phyloP scores from a whole-genome alignment of 2,888 invertebrate genomes.

The Rhamnusium bicolor region DNA sequence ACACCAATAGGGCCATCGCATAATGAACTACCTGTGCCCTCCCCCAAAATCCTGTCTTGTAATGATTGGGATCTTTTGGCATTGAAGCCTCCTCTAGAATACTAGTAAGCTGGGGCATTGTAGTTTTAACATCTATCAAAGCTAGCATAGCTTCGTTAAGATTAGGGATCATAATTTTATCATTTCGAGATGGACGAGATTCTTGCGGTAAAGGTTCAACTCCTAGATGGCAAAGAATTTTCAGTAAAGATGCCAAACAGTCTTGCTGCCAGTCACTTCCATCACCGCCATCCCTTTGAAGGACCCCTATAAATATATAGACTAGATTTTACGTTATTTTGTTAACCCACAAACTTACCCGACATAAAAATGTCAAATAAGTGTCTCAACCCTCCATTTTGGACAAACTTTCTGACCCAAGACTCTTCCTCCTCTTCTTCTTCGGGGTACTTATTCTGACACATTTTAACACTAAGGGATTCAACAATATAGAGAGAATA shows the following conservation, averaged over 20 bases:
- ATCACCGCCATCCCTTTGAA: constrained; percentile 82
- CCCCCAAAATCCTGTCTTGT: constrained; percentile 95
- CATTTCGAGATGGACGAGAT: constrained; percentile 69
- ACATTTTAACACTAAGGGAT: constrained; percentile 73
- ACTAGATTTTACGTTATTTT: no score
- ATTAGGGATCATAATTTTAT: constrained; percentile 80
- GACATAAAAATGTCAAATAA: constrained; percentile 94
- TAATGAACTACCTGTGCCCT: constrained; percentile 93
- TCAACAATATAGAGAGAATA: constrained; percentile 95
- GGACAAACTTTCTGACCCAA: constrained; percentile 88
- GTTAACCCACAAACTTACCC: constrained; percentile 71
- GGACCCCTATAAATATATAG: constrained; percentile 76
- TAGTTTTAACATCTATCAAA: constrained; percentile 89
- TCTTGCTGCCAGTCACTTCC: constrained; percentile 96
- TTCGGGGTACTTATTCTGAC: constrained; percentile 53
- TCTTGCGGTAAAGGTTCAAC: constrained; percentile 74
- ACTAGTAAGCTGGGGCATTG: constrained; percentile 87
- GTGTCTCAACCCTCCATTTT: constrained; percentile 89
- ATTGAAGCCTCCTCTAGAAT: constrained; percentile 90
- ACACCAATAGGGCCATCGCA: constrained; percentile 92
- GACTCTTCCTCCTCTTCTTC: constrained; percentile 61
- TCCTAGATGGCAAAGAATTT: constrained; percentile 89
- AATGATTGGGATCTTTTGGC: constrained; percentile 85
- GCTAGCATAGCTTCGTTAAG: constrained; percentile 84
- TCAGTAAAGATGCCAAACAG: constrained; percentile 89